These are phyloP conservation scores for Rhinogobius similis DNA, from an alignment of 2,113 vertebrate genomes.

Conservation along the genomic window DNA sequence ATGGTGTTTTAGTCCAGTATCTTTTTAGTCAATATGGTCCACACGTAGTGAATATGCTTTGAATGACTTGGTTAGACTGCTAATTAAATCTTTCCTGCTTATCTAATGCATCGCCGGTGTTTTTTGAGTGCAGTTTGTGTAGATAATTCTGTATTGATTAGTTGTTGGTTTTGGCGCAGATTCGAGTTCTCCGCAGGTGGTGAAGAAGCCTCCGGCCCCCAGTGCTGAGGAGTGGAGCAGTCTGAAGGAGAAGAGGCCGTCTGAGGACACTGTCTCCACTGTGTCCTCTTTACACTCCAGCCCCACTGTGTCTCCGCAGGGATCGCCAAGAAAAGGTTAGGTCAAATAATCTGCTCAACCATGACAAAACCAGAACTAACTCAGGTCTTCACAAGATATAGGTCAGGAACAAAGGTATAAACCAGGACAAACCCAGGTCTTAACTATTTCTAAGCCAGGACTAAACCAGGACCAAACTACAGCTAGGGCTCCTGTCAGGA, in stretches of 20 bases:
- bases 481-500: no score
- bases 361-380: background rate
- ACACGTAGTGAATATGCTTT: no score
- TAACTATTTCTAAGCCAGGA: no score
- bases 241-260: conserved; percentile 75
- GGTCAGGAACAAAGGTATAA: no score
- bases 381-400: no score
- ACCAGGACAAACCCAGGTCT: no score
- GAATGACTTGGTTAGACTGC: background rate
- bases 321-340: conserved; percentile 90
- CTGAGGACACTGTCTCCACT: conserved; percentile 85
- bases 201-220: conserved; percentile 80
- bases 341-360: background rate
- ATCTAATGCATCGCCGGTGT: no score
- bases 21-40: no score
- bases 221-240: conserved; percentile 81
- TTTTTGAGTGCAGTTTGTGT: background rate
- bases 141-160: background rate
- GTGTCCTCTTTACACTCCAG: conserved; percentile 89
- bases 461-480: no score
- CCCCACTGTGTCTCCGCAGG: conserved; percentile 89
- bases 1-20: no score
- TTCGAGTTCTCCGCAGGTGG: conserved; percentile 78
- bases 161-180: conserved; percentile 57
- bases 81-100: no score